phyloP scores from a whole-genome alignment of 1,140 invertebrate genomes.

The Rhyzopertha dominica region DNA sequence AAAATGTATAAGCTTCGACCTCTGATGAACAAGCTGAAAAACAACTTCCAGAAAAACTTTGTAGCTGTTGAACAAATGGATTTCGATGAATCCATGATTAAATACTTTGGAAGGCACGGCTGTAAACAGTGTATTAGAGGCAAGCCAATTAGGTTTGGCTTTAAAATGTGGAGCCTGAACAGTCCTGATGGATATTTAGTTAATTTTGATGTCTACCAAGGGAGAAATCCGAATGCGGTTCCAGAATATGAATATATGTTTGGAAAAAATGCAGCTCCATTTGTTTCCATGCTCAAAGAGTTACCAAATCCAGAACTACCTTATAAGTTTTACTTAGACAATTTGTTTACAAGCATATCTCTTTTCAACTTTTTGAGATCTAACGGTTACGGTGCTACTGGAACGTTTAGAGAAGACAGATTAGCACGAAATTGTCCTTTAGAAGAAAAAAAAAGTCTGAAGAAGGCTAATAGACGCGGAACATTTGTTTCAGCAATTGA shows the following conservation, averaged over 20 bases:
- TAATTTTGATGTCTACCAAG: slow-evolving; percentile 39
- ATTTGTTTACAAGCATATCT: slow-evolving; percentile 32
- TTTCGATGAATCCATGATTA: slow-evolving; percentile 37
- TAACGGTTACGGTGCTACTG: slow-evolving; percentile 17
- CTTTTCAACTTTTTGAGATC: slow-evolving; percentile 24
- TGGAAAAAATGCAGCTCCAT: slow-evolving; percentile 28
- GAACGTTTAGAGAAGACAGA: slow-evolving; percentile 21
- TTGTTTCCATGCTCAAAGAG: slow-evolving; percentile 26
- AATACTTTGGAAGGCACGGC: slow-evolving; percentile 27
- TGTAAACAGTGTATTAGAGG: slow-evolving; percentile 33
- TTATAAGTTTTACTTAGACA: slow-evolving; percentile 32
- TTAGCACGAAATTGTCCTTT: slow-evolving; percentile 18
- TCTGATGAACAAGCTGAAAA: too few relatives aligned
- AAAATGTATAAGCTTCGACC: too few relatives aligned
- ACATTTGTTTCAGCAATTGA: slow-evolving; percentile 10
- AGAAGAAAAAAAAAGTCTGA: slow-evolving; percentile 9
- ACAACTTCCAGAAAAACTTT: too few relatives aligned
- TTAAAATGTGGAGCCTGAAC: slow-evolving; percentile 24
- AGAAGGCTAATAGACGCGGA: slow-evolving; percentile 13
- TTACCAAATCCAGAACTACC: slow-evolving; percentile 18
- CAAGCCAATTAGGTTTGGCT: slow-evolving; percentile 27
- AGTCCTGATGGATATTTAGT: slow-evolving; percentile 17
- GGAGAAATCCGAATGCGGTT: slow-evolving; percentile 21
- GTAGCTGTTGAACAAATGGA: too few relatives aligned
- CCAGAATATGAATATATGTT: slow-evolving; percentile 22